phyloP scores from a whole-genome alignment of 1,140 invertebrate species.

The Liolophura sinensis region DNA sequence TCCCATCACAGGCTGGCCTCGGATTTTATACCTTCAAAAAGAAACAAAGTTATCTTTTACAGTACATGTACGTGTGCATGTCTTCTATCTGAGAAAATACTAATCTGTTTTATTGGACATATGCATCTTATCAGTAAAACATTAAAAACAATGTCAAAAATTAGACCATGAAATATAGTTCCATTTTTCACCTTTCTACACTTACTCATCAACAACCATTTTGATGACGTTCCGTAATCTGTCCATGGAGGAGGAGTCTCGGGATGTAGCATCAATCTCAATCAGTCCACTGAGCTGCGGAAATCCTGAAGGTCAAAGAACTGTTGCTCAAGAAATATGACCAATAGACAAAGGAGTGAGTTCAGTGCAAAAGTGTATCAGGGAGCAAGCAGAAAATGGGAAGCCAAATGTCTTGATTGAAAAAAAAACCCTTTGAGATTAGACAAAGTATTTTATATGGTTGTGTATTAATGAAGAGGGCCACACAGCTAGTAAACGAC shows the following conservation, averaged over 20 bases:
- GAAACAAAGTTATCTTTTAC: constrained; percentile 3
- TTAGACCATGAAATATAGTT: background rate
- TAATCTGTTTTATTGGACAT: constrained; percentile 1
- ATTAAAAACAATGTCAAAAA: background rate
- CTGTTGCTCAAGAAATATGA: no score
- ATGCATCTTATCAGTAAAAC: background rate
- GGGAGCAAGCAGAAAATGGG: no score
- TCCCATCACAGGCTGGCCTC: constrained; percentile 76
- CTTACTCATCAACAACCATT: constrained; percentile 42
- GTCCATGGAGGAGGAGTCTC: constrained; percentile 23
- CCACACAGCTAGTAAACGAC: no score
- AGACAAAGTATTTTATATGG: no score
- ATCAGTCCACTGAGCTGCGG: constrained; percentile 23
- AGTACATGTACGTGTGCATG: background rate
- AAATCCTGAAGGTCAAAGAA: constrained; percentile 31
- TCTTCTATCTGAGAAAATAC: background rate
- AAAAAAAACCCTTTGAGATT: no score
- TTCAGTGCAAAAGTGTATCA: no score
- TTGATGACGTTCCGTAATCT: constrained; percentile 37
- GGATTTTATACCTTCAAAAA: constrained; percentile 40
- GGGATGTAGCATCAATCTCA: background rate
- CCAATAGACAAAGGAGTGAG: no score
- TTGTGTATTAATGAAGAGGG: no score
- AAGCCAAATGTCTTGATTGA: no score
- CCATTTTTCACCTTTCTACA: background rate